A percentile compares a stretch with the other conserved stretches of the same genome.
Conservation (phyloP, 2,888 invertebrate genomes). For the Anagyrus pseudococci region DNA sequence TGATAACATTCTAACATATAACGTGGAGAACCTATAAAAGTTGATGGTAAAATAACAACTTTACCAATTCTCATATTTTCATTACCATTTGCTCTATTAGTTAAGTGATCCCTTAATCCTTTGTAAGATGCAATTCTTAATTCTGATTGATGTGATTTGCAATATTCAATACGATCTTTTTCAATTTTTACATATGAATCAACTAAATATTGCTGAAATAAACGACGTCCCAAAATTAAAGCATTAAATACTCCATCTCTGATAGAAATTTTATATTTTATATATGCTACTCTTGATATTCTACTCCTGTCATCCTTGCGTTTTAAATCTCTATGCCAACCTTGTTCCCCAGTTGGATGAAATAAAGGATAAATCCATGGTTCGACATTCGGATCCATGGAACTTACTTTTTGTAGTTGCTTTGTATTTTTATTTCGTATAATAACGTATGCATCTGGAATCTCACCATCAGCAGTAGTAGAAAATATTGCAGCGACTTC, state of each 20-base stretch:
- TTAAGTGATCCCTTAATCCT: constrained; percentile 32
- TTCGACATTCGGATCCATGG: constrained; percentile 41
- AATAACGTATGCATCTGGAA: constrained; percentile 40
- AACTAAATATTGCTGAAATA: constrained; percentile 32
- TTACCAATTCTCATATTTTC: constrained; percentile 19
- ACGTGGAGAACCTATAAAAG: constrained; percentile 35
- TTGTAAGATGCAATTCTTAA: constrained; percentile 32
- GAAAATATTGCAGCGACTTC: constrained; percentile 40
- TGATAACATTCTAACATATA: constrained; percentile 39
- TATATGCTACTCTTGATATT: constrained; percentile 7
- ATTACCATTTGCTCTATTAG: constrained; percentile 6
- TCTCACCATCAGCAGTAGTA: constrained; percentile 40
- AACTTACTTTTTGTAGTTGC: constrained; percentile 36
- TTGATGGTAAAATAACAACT: constrained; percentile 33
- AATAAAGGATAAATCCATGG: constrained; percentile 25
- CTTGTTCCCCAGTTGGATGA: constrained; percentile 37
- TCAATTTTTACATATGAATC: constrained; percentile 32
- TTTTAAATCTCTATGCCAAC: constrained; percentile 25
- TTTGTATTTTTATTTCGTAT: constrained; percentile 37
- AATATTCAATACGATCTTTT: constrained; percentile 34
- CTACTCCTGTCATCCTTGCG: neutral
- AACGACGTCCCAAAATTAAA: constrained; percentile 15
- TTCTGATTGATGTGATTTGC: constrained; percentile 29
- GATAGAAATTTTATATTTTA: constrained; percentile 4
- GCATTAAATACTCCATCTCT: constrained; percentile 8